Evolutionary conservation across 2,797 vertebrate species (phyloP).

Genomic region (Threskiornis aethiopicus): DNA sequence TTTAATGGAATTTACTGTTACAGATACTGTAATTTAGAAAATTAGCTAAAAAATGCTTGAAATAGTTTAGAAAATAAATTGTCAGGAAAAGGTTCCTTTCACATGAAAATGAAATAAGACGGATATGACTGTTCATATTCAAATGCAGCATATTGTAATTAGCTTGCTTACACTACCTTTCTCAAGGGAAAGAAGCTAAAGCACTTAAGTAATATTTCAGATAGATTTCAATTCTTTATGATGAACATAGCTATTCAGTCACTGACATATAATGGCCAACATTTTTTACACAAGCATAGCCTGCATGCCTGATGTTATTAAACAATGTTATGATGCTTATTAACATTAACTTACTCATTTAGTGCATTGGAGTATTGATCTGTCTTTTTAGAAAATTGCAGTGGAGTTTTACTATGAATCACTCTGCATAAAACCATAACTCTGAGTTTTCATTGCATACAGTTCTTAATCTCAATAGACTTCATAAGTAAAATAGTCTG

Average conservation of each 20-base stretch:
- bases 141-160: background rate
- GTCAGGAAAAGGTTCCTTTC: background rate
- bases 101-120: background rate
- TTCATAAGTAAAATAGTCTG: background rate
- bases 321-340: background rate
- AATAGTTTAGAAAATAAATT: conserved; percentile 1
- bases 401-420: background rate
- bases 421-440: background rate
- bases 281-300: background rate
- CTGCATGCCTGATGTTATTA: background rate
- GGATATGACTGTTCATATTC: background rate
- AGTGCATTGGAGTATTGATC: background rate
- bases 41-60: background rate
- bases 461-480: background rate
- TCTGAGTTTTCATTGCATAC: background rate
- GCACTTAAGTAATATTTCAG: background rate
- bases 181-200: background rate
- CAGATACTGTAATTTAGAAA: too few relatives aligned
- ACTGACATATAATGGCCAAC: background rate
- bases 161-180: background rate
- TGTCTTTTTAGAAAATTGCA: background rate
- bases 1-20: background rate
- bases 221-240: background rate
- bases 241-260: background rate
- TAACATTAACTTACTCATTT: background rate